These are phyloP conservation scores for Scyliorhinus canicula DNA, from an alignment of 2,797 vertebrate species.

Conservation along the genomic window DNA sequence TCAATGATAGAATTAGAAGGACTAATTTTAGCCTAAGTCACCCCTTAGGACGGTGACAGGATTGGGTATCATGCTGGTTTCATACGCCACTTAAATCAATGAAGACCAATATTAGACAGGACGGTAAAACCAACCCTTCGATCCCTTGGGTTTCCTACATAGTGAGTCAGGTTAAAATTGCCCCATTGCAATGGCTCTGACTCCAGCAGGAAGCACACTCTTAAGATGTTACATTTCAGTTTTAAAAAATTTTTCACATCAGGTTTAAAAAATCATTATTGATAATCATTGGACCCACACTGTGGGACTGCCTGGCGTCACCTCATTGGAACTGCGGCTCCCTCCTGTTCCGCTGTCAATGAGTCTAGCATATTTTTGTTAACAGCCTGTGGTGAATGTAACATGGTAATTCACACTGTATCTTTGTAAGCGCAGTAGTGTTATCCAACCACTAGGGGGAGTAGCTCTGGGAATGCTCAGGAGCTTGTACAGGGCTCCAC, in stretches of 20 bases:
- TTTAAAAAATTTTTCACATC: background rate
- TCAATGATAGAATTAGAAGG: background rate
- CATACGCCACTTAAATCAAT: background rate
- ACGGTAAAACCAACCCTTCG: background rate
- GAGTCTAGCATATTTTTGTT: background rate
- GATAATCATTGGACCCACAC: background rate
- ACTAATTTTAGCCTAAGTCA: background rate
- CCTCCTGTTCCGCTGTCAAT: background rate
- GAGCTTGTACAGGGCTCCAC: too few species aligned
- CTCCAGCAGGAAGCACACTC: background rate
- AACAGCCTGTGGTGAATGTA: too few species aligned
- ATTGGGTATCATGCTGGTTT: background rate
- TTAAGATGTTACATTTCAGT: background rate
- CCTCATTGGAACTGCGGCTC: too few species aligned
- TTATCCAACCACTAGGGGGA: too few species aligned
- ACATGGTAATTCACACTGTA: too few species aligned
- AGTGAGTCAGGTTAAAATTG: background rate
- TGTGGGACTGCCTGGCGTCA: background rate
- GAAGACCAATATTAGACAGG: background rate
- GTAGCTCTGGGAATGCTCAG: too few species aligned
- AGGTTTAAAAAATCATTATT: background rate
- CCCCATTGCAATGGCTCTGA: background rate
- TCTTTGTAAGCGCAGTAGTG: too few species aligned
- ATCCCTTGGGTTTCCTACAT: background rate
- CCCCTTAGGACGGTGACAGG: background rate